Evolutionary conservation across 2,113 vertebrate genomes (phyloP), one percentile per base, ranked within the genome.

Genomic region (Pavo muticus): DNA sequence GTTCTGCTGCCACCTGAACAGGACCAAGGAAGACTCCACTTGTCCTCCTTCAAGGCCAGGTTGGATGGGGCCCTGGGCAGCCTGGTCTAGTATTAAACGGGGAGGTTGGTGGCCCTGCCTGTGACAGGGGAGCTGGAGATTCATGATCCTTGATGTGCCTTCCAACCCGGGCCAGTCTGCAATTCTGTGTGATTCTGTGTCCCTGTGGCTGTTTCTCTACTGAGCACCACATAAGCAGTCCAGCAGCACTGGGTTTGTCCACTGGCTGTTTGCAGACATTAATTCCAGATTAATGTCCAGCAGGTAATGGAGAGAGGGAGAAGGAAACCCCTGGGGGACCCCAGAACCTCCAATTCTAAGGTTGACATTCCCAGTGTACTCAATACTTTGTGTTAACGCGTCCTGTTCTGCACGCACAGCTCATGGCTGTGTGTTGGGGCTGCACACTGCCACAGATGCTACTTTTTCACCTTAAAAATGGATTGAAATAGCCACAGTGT

Each of bases 141-240:
- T 35, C 35, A 35, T 19, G 44, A 45, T 45, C 17, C 44, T 45
- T 45, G 44, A 19, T 17, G 18, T 45, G 17, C 44, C 16, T 45
- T 45, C 44, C 44, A 45, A 45, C 44, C 44, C 6, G 44, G 44
- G 18, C 44, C 44, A 9, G 8, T 45, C 44, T 42, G 42, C 14
- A 14, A 42, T 14, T 42, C 42, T 45, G 44, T 45, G 44, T 45
- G 44, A 45, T 45, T 45, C 44, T 45, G 18, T 69, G 21, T 50
- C 23, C 1, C n/a, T 0, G 0, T 14, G 27, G 6, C 3, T 48
- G 40, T 25, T 45, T 85, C 45, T 13, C 45, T 67, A 8, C 7
- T 37, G 39, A 54, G 5, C 6, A 39, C 60, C 47, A 44, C 10
- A 11, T 13, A 24, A 68, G 57, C 37, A 71, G 57, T 32, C 37